Evolutionary conservation across 2,797 vertebrate genomes (phyloP).

Genomic region (Enteromius treurensis): DNA sequence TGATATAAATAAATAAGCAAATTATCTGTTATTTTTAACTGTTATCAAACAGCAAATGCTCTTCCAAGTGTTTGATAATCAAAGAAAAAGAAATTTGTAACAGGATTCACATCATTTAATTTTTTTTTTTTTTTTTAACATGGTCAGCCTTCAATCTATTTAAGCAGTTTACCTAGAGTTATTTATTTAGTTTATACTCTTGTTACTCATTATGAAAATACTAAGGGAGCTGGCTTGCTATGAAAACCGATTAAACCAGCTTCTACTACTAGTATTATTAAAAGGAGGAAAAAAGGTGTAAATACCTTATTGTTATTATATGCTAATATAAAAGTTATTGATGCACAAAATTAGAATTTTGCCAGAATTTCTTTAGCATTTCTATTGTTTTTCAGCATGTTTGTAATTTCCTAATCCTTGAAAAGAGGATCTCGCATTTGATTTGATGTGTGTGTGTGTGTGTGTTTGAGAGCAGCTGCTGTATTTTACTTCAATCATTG

Average conservation of each 20-base stretch:
- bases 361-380: neutral
- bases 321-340: neutral
- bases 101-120: too few species aligned
- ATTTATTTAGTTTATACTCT: too few species aligned
- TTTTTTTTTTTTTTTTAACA: too few species aligned
- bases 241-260: too few species aligned
- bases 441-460: neutral
- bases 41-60: neutral
- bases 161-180: too few species aligned
- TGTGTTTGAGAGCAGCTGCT: conserved; percentile 17
- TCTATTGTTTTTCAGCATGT: neutral
- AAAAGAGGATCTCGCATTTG: neutral
- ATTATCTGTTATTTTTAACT: neutral
- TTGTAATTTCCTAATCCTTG: neutral
- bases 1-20: neutral
- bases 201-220: too few species aligned
- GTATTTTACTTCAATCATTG: conserved; percentile 32
- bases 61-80: neutral
- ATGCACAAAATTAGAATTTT: neutral
- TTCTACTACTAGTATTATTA: too few species aligned
- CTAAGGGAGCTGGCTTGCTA: too few species aligned
- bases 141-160: too few species aligned
- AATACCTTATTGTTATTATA: neutral
- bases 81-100: neutral
- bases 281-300: neutral